Conservation (phyloP, 2,113 vertebrate genomes). For the Gavialis gangeticus region DNA sequence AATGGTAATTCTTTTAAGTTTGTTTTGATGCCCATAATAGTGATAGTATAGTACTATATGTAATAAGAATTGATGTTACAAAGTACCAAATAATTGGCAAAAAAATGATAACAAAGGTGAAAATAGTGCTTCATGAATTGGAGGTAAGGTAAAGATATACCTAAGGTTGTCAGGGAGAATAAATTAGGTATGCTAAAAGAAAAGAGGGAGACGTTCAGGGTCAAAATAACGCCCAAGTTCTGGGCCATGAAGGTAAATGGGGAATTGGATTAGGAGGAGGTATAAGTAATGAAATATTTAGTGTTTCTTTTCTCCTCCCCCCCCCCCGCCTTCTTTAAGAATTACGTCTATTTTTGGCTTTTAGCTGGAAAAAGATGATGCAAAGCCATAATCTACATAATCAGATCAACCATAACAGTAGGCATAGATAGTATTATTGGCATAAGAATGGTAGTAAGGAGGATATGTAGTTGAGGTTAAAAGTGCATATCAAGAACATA, state of each 20-base stretch:
- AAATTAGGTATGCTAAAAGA: neutral
- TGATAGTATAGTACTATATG: neutral
- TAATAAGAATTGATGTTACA: neutral
- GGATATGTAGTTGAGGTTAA: neutral
- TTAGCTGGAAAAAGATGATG: neutral
- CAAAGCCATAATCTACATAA: neutral
- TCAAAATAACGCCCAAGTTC: neutral
- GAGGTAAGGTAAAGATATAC: neutral
- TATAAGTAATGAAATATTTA: neutral
- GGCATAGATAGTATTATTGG: neutral
- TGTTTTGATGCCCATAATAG: neutral
- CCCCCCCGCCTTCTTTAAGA: neutral
- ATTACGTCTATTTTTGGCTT: neutral
- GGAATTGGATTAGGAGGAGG: neutral
- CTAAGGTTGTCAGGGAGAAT: neutral
- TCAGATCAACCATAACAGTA: accelerated
- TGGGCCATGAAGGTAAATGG: neutral
- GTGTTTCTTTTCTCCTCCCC: neutral
- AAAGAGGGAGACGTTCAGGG: neutral
- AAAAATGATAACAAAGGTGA: neutral
- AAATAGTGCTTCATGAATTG: neutral
- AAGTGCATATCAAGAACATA: neutral
- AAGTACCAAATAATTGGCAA: neutral
- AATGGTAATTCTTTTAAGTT: neutral
- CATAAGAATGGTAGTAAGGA: neutral